Conservation (phyloP, 2,888 invertebrate genomes). For the Patella depressa region DNA sequence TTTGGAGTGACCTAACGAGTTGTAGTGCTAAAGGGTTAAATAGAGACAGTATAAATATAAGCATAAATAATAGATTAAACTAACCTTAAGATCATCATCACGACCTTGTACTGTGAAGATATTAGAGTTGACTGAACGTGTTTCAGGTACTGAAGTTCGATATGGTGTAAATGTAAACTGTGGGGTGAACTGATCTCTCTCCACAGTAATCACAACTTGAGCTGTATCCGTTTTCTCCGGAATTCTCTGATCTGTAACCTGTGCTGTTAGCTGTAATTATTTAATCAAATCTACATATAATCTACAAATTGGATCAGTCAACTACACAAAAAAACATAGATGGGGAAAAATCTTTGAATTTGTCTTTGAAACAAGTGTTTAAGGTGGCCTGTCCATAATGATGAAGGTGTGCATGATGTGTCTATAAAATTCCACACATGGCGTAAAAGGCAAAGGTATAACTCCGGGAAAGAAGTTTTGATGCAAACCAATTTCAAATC, state of each 20-base stretch:
- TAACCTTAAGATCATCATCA: constrained; percentile 44
- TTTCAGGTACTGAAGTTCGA: constrained; percentile 49
- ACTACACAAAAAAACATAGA: too few species aligned
- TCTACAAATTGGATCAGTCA: neutral
- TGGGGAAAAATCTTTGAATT: too few species aligned
- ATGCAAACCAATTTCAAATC: too few species aligned
- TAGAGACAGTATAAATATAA: too few species aligned
- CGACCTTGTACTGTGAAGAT: constrained; percentile 43
- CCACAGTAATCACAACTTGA: constrained; percentile 47
- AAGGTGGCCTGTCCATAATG: too few species aligned
- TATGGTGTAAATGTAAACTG: constrained; percentile 47
- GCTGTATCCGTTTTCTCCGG: constrained; percentile 50
- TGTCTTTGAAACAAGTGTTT: too few species aligned
- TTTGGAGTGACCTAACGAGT: too few species aligned
- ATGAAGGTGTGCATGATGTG: too few species aligned
- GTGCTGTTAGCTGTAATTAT: constrained; percentile 37
- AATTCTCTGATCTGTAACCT: constrained; percentile 50
- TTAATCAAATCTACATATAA: neutral
- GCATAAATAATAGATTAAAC: neutral
- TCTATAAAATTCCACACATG: too few species aligned
- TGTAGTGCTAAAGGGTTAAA: too few species aligned
- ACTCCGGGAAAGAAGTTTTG: too few species aligned
- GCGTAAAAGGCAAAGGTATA: too few species aligned
- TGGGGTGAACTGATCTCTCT: constrained; percentile 47
- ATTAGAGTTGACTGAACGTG: constrained; percentile 37